Percentiles rank a stretch among this genome's conserved stretches.
These are phyloP conservation scores for Decapterus maruadsi DNA, from an alignment of 2,797 vertebrate species.

Conservation along the genomic window DNA sequence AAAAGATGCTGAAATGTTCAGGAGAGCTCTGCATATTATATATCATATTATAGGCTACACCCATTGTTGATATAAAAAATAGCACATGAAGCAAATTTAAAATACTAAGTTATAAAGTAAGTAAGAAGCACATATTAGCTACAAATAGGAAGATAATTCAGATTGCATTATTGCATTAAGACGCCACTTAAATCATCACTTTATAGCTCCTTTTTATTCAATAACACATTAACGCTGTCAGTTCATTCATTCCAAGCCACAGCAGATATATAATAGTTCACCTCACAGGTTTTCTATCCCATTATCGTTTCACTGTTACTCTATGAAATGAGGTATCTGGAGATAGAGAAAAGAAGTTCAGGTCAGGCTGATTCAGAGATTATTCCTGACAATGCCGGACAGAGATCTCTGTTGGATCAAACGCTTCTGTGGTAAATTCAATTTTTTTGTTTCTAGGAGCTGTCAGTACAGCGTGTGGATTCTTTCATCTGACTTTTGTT, in stretches of 20 bases:
- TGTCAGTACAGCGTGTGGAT: neutral
- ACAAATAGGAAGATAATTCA: neutral
- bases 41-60: conserved; percentile 6
- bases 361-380: neutral
- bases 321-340: conserved; percentile 1
- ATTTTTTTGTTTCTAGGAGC: neutral
- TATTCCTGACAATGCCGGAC: neutral
- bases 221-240: neutral
- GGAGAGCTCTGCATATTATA: conserved; percentile 6
- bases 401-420: neutral
- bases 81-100: neutral
- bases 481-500: neutral
- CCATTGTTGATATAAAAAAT: conserved; percentile 1
- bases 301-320: conserved; percentile 1
- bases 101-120: neutral
- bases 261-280: neutral
- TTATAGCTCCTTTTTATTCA: conserved; percentile 8
- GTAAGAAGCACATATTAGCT: neutral
- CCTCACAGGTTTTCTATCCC: neutral
- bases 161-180: neutral
- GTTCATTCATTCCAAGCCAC: neutral
- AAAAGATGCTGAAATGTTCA: neutral
- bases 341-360: neutral
- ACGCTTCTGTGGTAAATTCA: neutral
- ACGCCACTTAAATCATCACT: conserved; percentile 6